A percentile compares a stretch with the other conserved stretches of the same genome.
These are phyloP conservation scores for Dasyornis broadbenti DNA, from an alignment of 2,113 vertebrate genomes.

Conservation along the genomic window DNA sequence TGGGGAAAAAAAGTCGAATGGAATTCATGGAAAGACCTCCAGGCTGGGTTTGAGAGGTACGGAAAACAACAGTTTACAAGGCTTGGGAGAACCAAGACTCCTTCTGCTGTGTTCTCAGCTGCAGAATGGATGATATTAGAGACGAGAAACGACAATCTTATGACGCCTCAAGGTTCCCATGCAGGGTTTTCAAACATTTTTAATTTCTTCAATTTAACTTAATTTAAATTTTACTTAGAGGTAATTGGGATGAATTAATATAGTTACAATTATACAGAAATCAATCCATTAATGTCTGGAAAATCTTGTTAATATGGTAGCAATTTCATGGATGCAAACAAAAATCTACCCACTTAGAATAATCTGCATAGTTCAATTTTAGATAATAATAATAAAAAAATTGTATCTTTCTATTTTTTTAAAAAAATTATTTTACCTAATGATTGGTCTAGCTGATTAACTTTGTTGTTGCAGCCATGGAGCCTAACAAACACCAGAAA, in stretches of 20 bases:
- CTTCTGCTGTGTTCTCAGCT: not conserved
- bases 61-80: conserved; percentile 14
- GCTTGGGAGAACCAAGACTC: not conserved
- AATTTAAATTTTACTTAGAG: conserved; percentile 80
- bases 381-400: conserved; percentile 48
- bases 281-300: conserved; percentile 76
- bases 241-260: conserved; percentile 81
- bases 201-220: conserved; percentile 80
- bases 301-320: conserved; percentile 73
- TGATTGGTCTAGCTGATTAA: not conserved
- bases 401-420: not conserved
- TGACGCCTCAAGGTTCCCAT: conserved; percentile 68
- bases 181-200: conserved; percentile 73
- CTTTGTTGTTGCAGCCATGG: not conserved
- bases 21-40: not conserved
- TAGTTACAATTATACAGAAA: conserved; percentile 75
- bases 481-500: not conserved
- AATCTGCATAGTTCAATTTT: conserved; percentile 56
- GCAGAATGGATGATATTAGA: conserved; percentile 12
- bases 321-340: conserved; percentile 72
- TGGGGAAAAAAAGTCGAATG: not conserved
- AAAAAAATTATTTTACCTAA: not conserved
- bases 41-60: not conserved
- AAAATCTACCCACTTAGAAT: conserved; percentile 59
- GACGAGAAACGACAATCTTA: conserved; percentile 60